Percentiles rank a stretch among this genome's conserved stretches.
phyloP scores from a whole-genome alignment of 1,140 invertebrate species.

The Ceratosolen solmsi region DNA sequence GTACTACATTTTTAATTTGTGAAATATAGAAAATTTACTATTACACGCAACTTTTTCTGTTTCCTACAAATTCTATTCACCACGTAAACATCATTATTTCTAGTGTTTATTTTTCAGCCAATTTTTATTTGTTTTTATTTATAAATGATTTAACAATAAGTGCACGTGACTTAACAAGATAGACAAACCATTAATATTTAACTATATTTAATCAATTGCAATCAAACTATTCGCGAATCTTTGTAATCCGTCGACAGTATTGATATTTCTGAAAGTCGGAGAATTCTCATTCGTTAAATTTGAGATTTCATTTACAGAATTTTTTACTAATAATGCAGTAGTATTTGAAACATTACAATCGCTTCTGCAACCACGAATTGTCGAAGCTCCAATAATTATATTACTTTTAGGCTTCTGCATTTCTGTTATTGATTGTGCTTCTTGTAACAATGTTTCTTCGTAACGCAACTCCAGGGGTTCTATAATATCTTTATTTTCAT shows the following conservation, averaged over 20 bases:
- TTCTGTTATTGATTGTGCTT: neutral
- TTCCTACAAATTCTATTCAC: too few species aligned
- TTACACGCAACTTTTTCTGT: too few species aligned
- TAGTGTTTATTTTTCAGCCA: too few species aligned
- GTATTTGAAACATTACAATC: conserved; percentile 9
- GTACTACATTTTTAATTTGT: conserved; percentile 49
- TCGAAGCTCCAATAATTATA: conserved; percentile 48
- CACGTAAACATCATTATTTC: too few species aligned
- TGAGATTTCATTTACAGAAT: too few species aligned
- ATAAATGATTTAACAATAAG: too few species aligned
- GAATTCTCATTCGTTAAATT: conserved; percentile 31
- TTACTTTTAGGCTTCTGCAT: conserved; percentile 44
- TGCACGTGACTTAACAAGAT: too few species aligned
- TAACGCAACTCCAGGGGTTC: conserved; percentile 48
- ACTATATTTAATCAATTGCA: conserved; percentile 52
- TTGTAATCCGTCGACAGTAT: conserved; percentile 60
- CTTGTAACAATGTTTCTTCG: conserved; percentile 54
- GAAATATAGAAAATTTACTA: conserved; percentile 50
- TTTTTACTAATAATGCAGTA: too few species aligned
- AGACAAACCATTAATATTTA: too few species aligned
- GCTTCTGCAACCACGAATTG: neutral
- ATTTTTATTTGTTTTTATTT: too few species aligned
- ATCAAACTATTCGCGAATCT: conserved; percentile 59
- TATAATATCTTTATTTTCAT: conserved; percentile 41
- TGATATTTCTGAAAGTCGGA: too few species aligned